Evolutionary conservation across 2,797 vertebrate species (phyloP).

Genomic region (Micrastur ruficollis): DNA sequence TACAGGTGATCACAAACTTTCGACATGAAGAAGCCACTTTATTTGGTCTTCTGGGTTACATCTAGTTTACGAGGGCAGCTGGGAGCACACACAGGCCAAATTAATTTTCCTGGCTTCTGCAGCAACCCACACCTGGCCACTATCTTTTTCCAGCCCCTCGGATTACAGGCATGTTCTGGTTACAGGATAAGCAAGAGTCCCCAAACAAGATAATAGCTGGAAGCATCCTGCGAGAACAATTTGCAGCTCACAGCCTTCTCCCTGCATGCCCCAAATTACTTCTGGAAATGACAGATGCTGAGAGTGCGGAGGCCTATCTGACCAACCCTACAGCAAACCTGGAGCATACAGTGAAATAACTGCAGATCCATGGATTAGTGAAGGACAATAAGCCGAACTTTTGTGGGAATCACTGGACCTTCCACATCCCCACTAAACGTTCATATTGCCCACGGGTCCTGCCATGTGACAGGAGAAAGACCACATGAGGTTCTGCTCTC

Average conservation of each 20-base stretch:
- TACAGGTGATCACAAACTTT: background rate
- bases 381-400: background rate
- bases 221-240: background rate
- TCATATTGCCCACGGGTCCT: background rate
- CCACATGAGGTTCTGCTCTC: background rate
- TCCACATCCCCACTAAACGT: background rate
- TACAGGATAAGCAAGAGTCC: background rate
- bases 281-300: constrained; percentile 16
- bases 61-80: background rate
- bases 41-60: background rate
- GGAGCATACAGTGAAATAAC: background rate
- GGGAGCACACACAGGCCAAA: background rate
- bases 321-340: background rate
- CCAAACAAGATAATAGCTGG: background rate
- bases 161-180: background rate
- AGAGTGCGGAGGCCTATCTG: background rate
- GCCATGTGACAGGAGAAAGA: background rate
- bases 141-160: background rate
- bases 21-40: background rate
- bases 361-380: background rate
- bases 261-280: background rate
- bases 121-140: background rate
- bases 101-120: background rate
- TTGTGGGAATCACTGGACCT: background rate
- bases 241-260: background rate